These are phyloP conservation scores for Tenualosa thibaudeaui DNA, from an alignment of 2,797 vertebrate species.

Conservation along the genomic window DNA sequence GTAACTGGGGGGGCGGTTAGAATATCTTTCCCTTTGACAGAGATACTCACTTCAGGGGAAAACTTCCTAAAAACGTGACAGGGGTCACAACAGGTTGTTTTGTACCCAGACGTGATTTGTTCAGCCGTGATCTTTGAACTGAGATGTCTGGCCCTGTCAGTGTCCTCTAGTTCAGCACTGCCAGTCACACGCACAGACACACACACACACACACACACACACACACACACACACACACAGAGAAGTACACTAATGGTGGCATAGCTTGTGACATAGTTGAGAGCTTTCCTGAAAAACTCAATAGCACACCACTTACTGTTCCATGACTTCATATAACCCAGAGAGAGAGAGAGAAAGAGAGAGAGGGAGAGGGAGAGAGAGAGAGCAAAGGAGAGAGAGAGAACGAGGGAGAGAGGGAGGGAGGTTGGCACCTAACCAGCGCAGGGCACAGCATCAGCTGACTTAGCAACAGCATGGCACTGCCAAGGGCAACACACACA, in stretches of 20 bases:
- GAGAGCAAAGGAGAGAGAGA: no score
- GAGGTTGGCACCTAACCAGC: not conserved
- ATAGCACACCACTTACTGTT: not conserved
- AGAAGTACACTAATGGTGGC: not conserved
- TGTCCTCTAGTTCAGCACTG: not conserved
- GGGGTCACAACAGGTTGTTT: not conserved
- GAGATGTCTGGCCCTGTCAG: slow-evolving; percentile 31
- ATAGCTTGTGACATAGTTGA: not conserved
- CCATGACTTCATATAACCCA: not conserved
- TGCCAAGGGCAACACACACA: not conserved
- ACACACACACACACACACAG: not conserved
- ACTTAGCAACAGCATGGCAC: not conserved
- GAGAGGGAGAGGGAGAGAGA: no score
- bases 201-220: not conserved
- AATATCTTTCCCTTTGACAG: not conserved
- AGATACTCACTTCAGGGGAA: not conserved
- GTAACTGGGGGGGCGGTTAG: not conserved
- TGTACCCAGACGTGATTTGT: not conserved
- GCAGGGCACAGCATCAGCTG: not conserved
- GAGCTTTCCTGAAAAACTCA: not conserved
- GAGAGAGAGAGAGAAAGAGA: no score
- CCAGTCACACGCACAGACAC: not conserved
- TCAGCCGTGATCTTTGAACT: slow-evolving; percentile 42
- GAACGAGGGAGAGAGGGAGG: no score
- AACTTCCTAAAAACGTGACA: not conserved